Evolutionary conservation across 2,888 invertebrate genomes (phyloP), one percentile per base, ranked within the genome.

Genomic region (Aleiodes testaceus): DNA sequence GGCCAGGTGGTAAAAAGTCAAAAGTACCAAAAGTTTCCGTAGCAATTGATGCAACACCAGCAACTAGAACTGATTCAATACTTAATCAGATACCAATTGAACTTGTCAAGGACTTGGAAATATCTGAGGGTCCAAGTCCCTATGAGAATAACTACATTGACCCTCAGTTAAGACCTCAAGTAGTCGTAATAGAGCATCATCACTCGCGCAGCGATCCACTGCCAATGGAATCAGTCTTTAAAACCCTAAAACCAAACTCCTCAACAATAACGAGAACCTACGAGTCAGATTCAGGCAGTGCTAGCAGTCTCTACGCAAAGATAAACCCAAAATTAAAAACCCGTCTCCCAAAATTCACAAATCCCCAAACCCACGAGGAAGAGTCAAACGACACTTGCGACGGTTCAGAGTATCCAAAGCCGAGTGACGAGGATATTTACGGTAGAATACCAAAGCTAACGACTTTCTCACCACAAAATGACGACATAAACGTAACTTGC

Each of bases 11-110:
- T 6, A 84, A 83, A 69, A 89, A 90, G 80, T 88, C 90, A 1
- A 89, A 86, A 70, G 90, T 90, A 73, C 90, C 92, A 0, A 92
- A 94, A 87, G 92, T 95, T 2, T 95, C 93, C 0, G 92, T 95
- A 9, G 94, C 92, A 0, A 90, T 95, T 36, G 94, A 95, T 84
- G 95, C 95, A 0, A 95, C 95, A 0, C 94, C 94, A 11, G 90
- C 92, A 1, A 92, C 93, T 1, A 89, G 94, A 74, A 93, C 93
- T 22, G 90, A 91, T 74, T 94, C 94, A 68, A 90, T 95, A 42
- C 84, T 94, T 65, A 91, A 92, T 78, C 94, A 95, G 87, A 91
- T 93, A 83, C 94, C 94, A 0, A 93, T 94, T 74, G 94, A 95
- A 87, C 84, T 94, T 55, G 90, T 91, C 0, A 93, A 93, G 87